A percentile compares a stretch with the other conserved stretches of the same genome.
Conservation (phyloP, 37 sponge, comb jelly and placozoan species). For the Lycopodina hypogea region DNA sequence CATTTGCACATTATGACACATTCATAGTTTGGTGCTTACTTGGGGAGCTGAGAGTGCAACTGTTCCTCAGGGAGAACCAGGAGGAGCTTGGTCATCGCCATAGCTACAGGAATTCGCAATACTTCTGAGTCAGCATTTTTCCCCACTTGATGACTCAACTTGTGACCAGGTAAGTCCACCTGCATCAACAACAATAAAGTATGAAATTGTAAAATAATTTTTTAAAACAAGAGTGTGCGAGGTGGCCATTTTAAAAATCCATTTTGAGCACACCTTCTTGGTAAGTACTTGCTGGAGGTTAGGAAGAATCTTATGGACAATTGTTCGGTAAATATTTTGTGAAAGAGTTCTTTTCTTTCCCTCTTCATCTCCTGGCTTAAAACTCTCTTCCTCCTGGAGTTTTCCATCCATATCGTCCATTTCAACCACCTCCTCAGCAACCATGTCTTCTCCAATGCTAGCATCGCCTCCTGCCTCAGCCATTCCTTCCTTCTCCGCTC, state of each 20-base stretch:
- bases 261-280: conserved; percentile 25
- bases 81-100: conserved; percentile 86
- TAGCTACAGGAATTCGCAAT: conserved; percentile 75
- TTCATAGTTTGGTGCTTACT: conserved; percentile 40
- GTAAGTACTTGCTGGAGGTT: conserved; percentile 52
- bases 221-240: not conserved
- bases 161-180: conserved; percentile 27
- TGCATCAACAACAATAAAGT: not conserved
- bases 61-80: conserved; percentile 61
- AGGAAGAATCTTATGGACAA: conserved; percentile 56
- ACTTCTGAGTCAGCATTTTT: conserved; percentile 44
- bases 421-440: not conserved
- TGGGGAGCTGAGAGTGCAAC: conserved; percentile 69
- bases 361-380: not conserved
- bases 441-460: too few relatives aligned
- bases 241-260: not conserved
- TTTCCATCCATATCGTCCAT: conserved; percentile 7
- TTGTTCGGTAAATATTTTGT: conserved; percentile 46
- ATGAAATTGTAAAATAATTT: not conserved
- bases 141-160: conserved; percentile 20
- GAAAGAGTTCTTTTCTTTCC: conserved; percentile 16
- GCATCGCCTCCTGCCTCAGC: too few relatives aligned
- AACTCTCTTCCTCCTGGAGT: not conserved
- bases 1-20: too few relatives aligned
- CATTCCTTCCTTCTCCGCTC: conserved; percentile 19